These are phyloP conservation scores for Micronisus gabar DNA, from an alignment of 2,113 vertebrate species.

Conservation along the genomic window DNA sequence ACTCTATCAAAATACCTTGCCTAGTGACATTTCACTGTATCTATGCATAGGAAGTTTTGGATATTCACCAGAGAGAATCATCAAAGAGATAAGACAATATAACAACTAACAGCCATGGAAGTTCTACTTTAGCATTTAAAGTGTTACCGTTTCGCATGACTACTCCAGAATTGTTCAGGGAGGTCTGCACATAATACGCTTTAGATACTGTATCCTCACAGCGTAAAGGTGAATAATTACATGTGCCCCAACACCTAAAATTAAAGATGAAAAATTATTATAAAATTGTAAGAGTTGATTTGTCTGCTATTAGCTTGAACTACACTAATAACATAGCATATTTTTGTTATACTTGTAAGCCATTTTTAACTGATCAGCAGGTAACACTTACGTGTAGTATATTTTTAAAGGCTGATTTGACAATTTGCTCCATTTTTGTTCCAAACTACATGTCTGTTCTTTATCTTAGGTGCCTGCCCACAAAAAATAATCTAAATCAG, in stretches of 20 bases:
- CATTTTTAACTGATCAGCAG: background rate
- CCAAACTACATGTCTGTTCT: background rate
- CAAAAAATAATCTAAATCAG: background rate
- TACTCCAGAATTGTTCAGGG: background rate
- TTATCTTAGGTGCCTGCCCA: background rate
- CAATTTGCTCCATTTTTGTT: background rate
- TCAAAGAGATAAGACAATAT: background rate
- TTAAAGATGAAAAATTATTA: background rate
- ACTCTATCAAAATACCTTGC: background rate
- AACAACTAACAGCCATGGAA: background rate
- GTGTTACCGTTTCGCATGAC: background rate
- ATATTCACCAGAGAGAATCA: background rate
- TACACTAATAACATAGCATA: background rate
- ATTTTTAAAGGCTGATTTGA: background rate
- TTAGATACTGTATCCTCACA: background rate
- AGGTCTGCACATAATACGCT: accelerated
- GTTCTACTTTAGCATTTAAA: background rate
- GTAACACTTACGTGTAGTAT: background rate
- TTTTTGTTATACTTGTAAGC: background rate
- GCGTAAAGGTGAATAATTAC: background rate
- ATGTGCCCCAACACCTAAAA: background rate
- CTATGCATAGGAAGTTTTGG: background rate
- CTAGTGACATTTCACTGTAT: background rate
- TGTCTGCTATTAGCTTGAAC: background rate
- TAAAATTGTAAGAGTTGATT: background rate